These are phyloP conservation scores for Parazoanthus atlanticus DNA, from an alignment of 92 coral and sea anemone species.

Conservation along the genomic window DNA sequence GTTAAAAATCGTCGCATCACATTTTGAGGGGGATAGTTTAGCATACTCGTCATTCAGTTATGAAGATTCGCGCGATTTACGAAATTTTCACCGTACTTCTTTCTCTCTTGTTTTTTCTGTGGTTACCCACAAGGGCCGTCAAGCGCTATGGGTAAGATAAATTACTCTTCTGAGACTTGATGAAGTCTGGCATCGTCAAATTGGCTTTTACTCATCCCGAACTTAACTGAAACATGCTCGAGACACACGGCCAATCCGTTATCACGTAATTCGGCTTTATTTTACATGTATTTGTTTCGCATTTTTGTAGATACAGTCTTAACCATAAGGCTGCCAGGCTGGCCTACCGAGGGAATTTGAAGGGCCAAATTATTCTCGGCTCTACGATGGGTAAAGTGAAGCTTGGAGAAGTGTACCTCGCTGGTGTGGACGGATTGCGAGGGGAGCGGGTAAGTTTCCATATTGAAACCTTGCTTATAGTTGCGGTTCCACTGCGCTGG, in stretches of 20 bases:
- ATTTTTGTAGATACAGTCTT: slow-evolving; percentile 10
- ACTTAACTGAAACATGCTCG: slow-evolving; percentile 8
- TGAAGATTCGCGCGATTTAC: slow-evolving; percentile 51
- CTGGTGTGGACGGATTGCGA: slow-evolving; percentile 35
- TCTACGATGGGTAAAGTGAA: slow-evolving; percentile 25
- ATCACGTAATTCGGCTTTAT: slow-evolving; percentile 35
- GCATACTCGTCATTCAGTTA: slow-evolving; percentile 40
- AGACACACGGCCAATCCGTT: slow-evolving; percentile 33
- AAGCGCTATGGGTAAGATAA: slow-evolving; percentile 41
- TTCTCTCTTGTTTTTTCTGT: slow-evolving; percentile 15
- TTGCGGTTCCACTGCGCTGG: slow-evolving; percentile 1
- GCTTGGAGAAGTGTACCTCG: slow-evolving; percentile 38
- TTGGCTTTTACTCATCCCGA: slow-evolving; percentile 20
- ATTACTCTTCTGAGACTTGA: slow-evolving; percentile 29
- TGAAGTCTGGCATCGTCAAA: slow-evolving; percentile 44
- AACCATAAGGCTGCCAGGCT: slow-evolving; percentile 32
- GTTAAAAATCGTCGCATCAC: slow-evolving; percentile 42
- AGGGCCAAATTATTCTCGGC: slow-evolving; percentile 42
- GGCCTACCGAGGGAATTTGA: slow-evolving; percentile 22
- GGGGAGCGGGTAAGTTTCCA: slow-evolving; percentile 33
- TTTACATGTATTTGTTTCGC: slow-evolving; percentile 33
- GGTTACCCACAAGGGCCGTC: slow-evolving; percentile 39
- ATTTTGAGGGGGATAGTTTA: slow-evolving; percentile 36
- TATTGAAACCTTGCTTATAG: background rate
- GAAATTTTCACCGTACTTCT: slow-evolving; percentile 16